Conservation (phyloP, 2,888 invertebrate genomes). For the Mesochorus sp. region DNA sequence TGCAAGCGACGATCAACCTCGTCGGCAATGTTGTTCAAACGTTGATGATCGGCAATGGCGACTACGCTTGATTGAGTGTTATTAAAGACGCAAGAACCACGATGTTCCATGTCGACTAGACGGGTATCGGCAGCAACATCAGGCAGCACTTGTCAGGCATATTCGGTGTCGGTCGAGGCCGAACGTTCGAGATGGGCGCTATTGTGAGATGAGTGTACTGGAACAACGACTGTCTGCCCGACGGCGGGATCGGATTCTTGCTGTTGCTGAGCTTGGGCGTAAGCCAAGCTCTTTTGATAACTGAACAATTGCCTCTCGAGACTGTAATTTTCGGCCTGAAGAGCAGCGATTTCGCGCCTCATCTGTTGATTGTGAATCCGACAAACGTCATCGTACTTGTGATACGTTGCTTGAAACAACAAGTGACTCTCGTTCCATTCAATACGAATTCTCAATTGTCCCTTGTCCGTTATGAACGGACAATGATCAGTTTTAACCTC, state of each 20-base stretch:
- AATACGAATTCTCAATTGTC: slow-evolving; percentile 89
- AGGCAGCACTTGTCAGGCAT: slow-evolving; percentile 85
- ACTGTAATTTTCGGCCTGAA: slow-evolving; percentile 93
- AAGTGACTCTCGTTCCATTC: slow-evolving; percentile 93
- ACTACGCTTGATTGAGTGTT: not conserved
- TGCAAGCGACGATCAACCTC: slow-evolving; percentile 74
- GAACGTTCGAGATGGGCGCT: slow-evolving; percentile 78
- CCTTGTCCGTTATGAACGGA: slow-evolving; percentile 88
- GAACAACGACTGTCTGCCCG: too few species aligned
- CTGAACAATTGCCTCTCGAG: slow-evolving; percentile 92
- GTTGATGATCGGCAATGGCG: not conserved
- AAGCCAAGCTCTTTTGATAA: slow-evolving; percentile 91
- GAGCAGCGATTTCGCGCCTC: slow-evolving; percentile 90
- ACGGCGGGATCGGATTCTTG: slow-evolving; percentile 60
- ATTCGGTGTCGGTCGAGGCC: slow-evolving; percentile 88
- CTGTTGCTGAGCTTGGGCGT: slow-evolving; percentile 85
- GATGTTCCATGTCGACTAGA: slow-evolving; percentile 35
- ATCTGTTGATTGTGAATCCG: slow-evolving; percentile 92
- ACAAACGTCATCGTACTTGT: slow-evolving; percentile 92
- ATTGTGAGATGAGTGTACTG: slow-evolving; percentile 71
- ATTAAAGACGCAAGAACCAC: slow-evolving; percentile 1
- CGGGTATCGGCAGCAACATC: slow-evolving; percentile 48
- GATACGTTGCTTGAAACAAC: slow-evolving; percentile 91
- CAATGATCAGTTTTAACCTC: slow-evolving; percentile 88
- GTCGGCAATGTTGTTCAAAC: slow-evolving; percentile 64